Conservation (phyloP, 1,140 invertebrate species). For the Scaptodrosophila lebanonensis region DNA sequence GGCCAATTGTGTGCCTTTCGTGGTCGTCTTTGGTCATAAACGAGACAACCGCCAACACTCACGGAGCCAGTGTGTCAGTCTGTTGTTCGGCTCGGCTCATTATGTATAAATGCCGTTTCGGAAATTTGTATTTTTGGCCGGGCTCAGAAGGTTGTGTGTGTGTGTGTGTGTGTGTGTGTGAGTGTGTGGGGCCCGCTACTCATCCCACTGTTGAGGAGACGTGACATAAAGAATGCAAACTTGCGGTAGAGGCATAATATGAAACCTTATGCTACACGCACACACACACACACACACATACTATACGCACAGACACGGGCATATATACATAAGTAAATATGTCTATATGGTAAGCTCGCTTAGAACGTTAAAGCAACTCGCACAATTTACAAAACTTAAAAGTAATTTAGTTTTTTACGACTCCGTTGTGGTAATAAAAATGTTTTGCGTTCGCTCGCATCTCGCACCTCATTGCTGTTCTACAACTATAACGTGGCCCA, state of each 20-base stretch:
- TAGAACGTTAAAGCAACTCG: conserved; percentile 51
- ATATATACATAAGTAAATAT: conserved; percentile 4
- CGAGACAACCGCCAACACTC: conserved; percentile 67
- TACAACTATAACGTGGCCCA: conserved; percentile 43
- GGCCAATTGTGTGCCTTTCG: not conserved
- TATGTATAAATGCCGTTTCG: conserved; percentile 74
- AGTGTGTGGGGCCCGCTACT: conserved; percentile 17
- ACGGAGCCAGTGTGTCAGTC: no score
- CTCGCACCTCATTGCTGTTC: conserved; percentile 43
- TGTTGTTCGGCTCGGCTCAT: conserved; percentile 55
- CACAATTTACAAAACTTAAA: conserved; percentile 73
- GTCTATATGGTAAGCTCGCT: conserved; percentile 22
- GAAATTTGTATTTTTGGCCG: conserved; percentile 61
- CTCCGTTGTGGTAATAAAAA: conserved; percentile 70
- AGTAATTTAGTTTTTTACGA: conserved; percentile 75
- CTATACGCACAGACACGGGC: not conserved
- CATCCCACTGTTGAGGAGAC: conserved; percentile 40
- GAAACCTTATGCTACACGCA: conserved; percentile 52
- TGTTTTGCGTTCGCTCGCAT: conserved; percentile 45
- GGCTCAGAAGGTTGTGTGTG: conserved; percentile 3
- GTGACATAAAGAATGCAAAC: conserved; percentile 74
- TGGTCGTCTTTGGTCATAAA: conserved; percentile 32
- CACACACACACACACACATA: conserved; percentile 10
- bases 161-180: conserved; percentile 10
- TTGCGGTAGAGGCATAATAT: conserved; percentile 43